phyloP scores from a whole-genome alignment of 1,140 invertebrate genomes.

The Ostrea denselamellosa region DNA sequence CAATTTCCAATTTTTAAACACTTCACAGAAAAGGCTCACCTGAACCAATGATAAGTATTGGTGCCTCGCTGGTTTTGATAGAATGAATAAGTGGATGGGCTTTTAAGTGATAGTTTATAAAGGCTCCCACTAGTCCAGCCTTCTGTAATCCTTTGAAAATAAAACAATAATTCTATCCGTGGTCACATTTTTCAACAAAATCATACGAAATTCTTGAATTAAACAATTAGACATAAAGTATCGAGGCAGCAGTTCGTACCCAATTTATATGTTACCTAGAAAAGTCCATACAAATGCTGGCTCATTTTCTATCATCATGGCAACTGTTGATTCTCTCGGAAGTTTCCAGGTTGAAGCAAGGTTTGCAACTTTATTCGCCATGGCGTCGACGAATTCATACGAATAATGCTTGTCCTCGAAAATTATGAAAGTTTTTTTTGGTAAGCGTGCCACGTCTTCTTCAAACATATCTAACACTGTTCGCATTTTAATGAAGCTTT shows the following conservation, averaged over 20 bases:
- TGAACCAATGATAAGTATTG: slow-evolving; percentile 60
- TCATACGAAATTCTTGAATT: too few species aligned
- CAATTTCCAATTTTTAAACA: too few species aligned
- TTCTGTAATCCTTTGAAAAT: slow-evolving; percentile 60
- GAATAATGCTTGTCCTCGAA: slow-evolving; percentile 58
- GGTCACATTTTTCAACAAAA: too few species aligned
- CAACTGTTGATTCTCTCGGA: slow-evolving; percentile 53
- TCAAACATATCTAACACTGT: slow-evolving; percentile 61
- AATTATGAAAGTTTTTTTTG: slow-evolving; percentile 60
- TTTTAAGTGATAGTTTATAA: slow-evolving; percentile 61
- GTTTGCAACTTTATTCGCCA: slow-evolving; percentile 59
- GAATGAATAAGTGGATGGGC: slow-evolving; percentile 57
- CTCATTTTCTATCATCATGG: slow-evolving; percentile 67
- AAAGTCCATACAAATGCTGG: slow-evolving; percentile 66
- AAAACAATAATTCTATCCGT: neutral
- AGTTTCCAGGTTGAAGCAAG: slow-evolving; percentile 48
- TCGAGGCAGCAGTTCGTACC: neutral
- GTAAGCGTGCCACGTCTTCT: slow-evolving; percentile 45
- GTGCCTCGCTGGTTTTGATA: slow-evolving; percentile 58
- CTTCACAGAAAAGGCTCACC: slow-evolving; percentile 53
- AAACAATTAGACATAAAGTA: too few species aligned
- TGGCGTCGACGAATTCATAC: slow-evolving; percentile 59
- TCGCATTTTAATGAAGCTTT: slow-evolving; percentile 26
- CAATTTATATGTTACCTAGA: slow-evolving; percentile 55
- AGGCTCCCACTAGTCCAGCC: slow-evolving; percentile 54